Conservation (phyloP, 2,888 invertebrate genomes). For the Caenorhabditis sp. region DNA sequence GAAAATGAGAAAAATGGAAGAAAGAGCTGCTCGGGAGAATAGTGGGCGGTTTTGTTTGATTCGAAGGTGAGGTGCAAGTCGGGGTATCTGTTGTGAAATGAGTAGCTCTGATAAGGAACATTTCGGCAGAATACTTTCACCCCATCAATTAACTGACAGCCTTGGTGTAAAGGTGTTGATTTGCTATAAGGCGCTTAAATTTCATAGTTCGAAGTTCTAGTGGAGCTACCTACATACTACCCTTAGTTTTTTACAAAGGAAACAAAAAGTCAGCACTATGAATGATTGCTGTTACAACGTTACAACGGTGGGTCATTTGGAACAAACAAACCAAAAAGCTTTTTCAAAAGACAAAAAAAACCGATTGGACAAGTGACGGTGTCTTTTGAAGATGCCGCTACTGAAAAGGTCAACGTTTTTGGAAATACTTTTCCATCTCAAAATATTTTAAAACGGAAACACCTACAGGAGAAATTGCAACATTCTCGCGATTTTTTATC, state of each 20-base stretch:
- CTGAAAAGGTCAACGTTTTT: slow-evolving; percentile 36
- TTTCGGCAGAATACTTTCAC: not conserved
- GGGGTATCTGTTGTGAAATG: not conserved
- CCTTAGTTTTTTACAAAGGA: not conserved
- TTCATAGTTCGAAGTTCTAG: no score
- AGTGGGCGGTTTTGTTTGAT: slow-evolving; percentile 6
- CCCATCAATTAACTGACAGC: no score
- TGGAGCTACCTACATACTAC: not conserved
- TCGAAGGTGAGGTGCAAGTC: not conserved
- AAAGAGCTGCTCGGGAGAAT: not conserved
- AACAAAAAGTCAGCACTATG: slow-evolving; percentile 31
- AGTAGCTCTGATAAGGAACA: not conserved
- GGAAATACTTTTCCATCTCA: no score
- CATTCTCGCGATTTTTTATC: slow-evolving; percentile 29
- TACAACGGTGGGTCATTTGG: slow-evolving; percentile 1
- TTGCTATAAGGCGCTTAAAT: no score
- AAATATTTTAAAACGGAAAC: not conserved
- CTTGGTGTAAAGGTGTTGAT: no score
- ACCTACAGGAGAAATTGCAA: slow-evolving; percentile 15
- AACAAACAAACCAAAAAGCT: slow-evolving; percentile 34
- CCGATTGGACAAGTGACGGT: slow-evolving; percentile 10
- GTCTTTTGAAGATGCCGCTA: slow-evolving; percentile 53
- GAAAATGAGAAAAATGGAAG: no score
- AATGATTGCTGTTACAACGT: slow-evolving; percentile 33
- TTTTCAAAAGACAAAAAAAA: slow-evolving; percentile 14